Evolutionary conservation across 2,888 invertebrate species (phyloP).

Genomic region (Cerceris ruficornis): DNA sequence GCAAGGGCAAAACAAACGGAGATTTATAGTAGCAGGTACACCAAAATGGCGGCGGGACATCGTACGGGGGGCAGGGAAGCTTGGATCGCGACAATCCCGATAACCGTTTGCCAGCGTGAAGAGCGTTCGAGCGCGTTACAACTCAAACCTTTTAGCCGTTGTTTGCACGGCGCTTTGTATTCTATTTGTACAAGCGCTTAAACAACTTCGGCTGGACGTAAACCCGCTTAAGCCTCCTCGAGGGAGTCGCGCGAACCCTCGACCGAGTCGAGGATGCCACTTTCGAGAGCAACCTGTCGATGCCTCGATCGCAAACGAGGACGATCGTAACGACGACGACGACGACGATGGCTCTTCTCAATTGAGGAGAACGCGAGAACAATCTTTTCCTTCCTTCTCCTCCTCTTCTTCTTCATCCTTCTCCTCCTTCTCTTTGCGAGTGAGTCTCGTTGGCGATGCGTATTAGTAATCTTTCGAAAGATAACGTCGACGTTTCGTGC

Average conservation of each 20-base stretch:
- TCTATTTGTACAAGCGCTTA: conserved; percentile 81
- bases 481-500: conserved; percentile 14
- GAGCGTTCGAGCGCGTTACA: conserved; percentile 79
- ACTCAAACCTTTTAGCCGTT: conserved; percentile 81
- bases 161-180: conserved; percentile 79
- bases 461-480: conserved; percentile 14
- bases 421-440: not conserved
- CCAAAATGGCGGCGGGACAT: conserved; percentile 46
- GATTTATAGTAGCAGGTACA: conserved; percentile 46
- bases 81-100: conserved; percentile 73
- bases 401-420: not conserved
- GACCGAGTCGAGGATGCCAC: conserved; percentile 64
- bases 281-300: conserved; percentile 60
- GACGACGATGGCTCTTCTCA: too few species aligned
- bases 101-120: conserved; percentile 76
- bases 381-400: conserved; percentile 18
- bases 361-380: not conserved
- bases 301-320: conserved; percentile 21
- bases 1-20: conserved; percentile 5
- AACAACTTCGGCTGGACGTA: conserved; percentile 74
- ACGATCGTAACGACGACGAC: too few species aligned
- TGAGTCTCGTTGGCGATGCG: not conserved
- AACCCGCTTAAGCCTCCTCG: conserved; percentile 63
- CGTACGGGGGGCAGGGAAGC: conserved; percentile 36
- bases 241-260: conserved; percentile 67